phyloP scores from a whole-genome alignment of 2,888 invertebrate species.

The Catocala fraxini region DNA sequence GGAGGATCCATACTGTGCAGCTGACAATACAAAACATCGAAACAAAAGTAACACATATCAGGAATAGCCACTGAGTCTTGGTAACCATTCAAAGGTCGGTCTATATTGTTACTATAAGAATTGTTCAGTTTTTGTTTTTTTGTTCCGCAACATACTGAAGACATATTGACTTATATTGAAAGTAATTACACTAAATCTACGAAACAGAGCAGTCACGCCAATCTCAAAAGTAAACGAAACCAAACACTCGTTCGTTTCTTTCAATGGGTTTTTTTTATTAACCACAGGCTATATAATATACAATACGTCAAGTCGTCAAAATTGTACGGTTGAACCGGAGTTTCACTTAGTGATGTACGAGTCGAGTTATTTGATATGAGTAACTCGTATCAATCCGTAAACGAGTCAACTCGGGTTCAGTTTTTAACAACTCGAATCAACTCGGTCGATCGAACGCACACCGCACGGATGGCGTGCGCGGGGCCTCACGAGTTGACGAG shows the following conservation, averaged over 20 bases:
- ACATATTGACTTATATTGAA: constrained; percentile 87
- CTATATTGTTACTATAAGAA: constrained; percentile 86
- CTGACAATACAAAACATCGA: constrained; percentile 98
- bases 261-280: constrained; percentile 53
- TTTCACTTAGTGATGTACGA: too few relatives aligned
- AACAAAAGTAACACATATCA: constrained; percentile 99
- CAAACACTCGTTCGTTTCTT: constrained; percentile 55
- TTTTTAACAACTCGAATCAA: too few relatives aligned
- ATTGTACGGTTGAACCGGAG: constrained; percentile 6
- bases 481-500: too few relatives aligned
- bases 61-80: constrained; percentile 92
- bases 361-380: too few relatives aligned
- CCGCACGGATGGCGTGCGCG: too few relatives aligned
- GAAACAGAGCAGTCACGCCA: constrained; percentile 67
- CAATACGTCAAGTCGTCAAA: too few relatives aligned
- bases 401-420: too few relatives aligned
- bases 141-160: constrained; percentile 96
- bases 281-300: constrained; percentile 39
- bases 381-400: too few relatives aligned
- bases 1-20: constrained; percentile 97
- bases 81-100: constrained; percentile 87
- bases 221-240: constrained; percentile 68
- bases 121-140: constrained; percentile 97
- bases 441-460: too few relatives aligned
- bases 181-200: constrained; percentile 54